A percentile compares a stretch with the other conserved stretches of the same genome.
phyloP scores from a whole-genome alignment of 2,888 invertebrate species.

The Nemotelus pantherinus region DNA sequence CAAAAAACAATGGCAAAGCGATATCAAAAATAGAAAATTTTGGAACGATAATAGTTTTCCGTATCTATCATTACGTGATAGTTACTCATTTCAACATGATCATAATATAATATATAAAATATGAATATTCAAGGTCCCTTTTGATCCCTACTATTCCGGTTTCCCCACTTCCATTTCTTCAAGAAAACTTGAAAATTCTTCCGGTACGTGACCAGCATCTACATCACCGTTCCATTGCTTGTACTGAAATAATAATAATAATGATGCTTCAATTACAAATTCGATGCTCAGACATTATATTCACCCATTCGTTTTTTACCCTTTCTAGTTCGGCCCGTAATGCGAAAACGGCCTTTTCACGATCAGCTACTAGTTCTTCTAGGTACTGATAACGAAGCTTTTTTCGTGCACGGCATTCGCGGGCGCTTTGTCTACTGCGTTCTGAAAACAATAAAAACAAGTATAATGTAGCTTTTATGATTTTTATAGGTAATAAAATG shows the following conservation, averaged over 20 bases:
- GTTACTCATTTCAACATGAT: too few relatives aligned
- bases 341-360: conserved; percentile 90
- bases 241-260: conserved; percentile 68
- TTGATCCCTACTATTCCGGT: conserved; percentile 66
- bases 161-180: conserved; percentile 79
- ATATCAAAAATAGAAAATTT: background rate
- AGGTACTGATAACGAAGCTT: conserved; percentile 96
- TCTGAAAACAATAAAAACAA: conserved; percentile 68
- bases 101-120: too few relatives aligned
- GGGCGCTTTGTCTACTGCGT: conserved; percentile 94
- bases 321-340: conserved; percentile 89
- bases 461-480: conserved; percentile 4
- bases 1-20: conserved; percentile 26
- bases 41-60: background rate
- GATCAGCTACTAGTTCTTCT: conserved; percentile 91
- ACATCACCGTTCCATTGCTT: conserved; percentile 82
- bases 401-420: conserved; percentile 96
- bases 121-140: background rate
- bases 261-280: background rate
- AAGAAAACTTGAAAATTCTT: conserved; percentile 78
- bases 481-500: conserved; percentile 26
- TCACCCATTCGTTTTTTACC: conserved; percentile 66
- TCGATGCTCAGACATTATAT: background rate
- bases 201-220: conserved; percentile 83
- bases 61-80: background rate